These are phyloP conservation scores for Pungitius pungitius DNA, from an alignment of 2,113 vertebrate species.

Conservation along the genomic window DNA sequence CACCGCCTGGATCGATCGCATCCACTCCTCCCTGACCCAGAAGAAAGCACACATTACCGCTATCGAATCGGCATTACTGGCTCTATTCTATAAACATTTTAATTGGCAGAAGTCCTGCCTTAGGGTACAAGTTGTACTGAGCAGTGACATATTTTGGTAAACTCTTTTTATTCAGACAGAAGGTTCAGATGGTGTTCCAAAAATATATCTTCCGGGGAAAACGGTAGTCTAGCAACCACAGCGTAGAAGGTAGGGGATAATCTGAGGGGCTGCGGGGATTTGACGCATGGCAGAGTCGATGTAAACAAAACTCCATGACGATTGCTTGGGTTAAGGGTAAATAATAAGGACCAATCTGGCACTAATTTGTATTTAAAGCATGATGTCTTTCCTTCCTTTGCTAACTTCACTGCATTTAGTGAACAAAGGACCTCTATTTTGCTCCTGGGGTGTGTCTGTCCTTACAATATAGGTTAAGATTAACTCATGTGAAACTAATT, in stretches of 20 bases:
- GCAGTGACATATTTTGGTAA: background rate
- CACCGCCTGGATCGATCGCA: conserved; percentile 90
- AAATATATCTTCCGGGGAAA: conserved; percentile 16
- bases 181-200: background rate
- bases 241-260: conserved; percentile 48
- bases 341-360: conserved; percentile 54
- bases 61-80: conserved; percentile 18
- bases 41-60: conserved; percentile 27
- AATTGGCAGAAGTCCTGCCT: background rate
- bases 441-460: background rate
- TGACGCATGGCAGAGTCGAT: conserved; percentile 50
- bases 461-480: background rate
- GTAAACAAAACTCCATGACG: conserved; percentile 45
- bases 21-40: conserved; percentile 90
- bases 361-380: conserved; percentile 43
- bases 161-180: conserved; percentile 2
- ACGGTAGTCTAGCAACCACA: background rate
- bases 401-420: conserved; percentile 19
- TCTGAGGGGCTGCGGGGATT: conserved; percentile 55
- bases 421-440: conserved; percentile 16
- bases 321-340: conserved; percentile 48
- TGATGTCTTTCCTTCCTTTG: conserved; percentile 23
- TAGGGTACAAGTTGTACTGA: background rate
- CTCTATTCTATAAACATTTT: background rate
- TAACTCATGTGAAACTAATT: background rate